A percentile compares a stretch with the other conserved stretches of the same genome.
phyloP scores from a whole-genome alignment of 2,888 invertebrate species.

The Drosophila pseudotalamancana region DNA sequence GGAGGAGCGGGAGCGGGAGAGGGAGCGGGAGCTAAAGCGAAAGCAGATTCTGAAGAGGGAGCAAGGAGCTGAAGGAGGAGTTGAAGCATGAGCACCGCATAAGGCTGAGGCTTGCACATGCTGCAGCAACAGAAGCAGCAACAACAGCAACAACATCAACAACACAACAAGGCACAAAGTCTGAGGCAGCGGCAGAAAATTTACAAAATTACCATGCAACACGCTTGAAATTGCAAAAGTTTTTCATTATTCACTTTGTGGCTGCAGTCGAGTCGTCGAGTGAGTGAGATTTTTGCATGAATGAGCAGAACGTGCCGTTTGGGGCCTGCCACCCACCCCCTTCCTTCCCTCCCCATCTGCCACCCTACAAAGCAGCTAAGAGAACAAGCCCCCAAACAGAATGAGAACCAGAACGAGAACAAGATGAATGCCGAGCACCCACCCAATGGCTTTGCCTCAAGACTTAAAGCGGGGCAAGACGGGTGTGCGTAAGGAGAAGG shows the following conservation, averaged over 20 bases:
- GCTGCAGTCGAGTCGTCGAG: conserved; percentile 77
- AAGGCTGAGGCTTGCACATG: conserved; percentile 46
- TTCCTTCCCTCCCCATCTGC: too few species aligned
- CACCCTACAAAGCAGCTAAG: conserved; percentile 2
- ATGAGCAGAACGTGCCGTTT: conserved; percentile 75
- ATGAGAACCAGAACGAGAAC: conserved; percentile 32
- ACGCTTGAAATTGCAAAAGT: conserved; percentile 81
- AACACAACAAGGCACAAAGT: conserved; percentile 26
- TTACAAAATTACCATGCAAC: conserved; percentile 80
- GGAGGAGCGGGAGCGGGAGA: conserved; percentile 16
- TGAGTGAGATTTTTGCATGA: conserved; percentile 81
- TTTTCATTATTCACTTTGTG: conserved; percentile 82
- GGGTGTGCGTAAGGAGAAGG: neutral
- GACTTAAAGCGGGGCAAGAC: conserved; percentile 7
- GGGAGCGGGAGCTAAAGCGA: neutral
- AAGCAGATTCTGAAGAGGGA: too few species aligned
- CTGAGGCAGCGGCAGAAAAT: conserved; percentile 61
- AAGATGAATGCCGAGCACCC: conserved; percentile 69
- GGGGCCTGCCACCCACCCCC: neutral
- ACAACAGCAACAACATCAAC: conserved; percentile 8
- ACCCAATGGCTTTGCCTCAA: conserved; percentile 41
- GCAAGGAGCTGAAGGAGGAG: neutral
- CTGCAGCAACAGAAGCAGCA: conserved; percentile 17
- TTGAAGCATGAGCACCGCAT: conserved; percentile 24
- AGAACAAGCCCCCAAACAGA: conserved; percentile 14